A percentile compares a stretch with the other conserved stretches of the same genome.
These are phyloP conservation scores for Kuschelorhynchus macadamiae DNA, from an alignment of 2,888 invertebrate genomes.

Conservation along the genomic window DNA sequence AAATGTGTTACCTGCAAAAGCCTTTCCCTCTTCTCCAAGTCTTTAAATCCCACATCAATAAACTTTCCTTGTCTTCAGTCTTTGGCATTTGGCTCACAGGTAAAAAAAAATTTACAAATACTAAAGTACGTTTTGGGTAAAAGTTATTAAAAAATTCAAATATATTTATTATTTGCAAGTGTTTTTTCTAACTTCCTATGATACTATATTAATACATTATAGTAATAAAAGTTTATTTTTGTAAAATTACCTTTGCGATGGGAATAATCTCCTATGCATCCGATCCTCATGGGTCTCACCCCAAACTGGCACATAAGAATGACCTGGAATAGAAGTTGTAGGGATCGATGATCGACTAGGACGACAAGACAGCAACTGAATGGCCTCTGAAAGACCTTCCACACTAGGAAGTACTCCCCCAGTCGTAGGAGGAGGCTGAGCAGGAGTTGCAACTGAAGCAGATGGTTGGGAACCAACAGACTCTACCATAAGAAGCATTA, in stretches of 20 bases:
- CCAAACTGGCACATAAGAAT: conserved; percentile 62
- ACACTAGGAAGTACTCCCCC: conserved; percentile 71
- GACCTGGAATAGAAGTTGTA: conserved; percentile 57
- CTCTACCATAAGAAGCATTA: conserved; percentile 20
- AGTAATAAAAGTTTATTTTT: too few species aligned
- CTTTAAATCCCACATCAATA: too few species aligned
- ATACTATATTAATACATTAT: too few species aligned
- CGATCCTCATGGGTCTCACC: conserved; percentile 66
- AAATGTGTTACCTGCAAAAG: too few species aligned
- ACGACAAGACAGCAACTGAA: conserved; percentile 75
- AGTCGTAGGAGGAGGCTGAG: conserved; percentile 52
- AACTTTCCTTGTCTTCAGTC: too few species aligned
- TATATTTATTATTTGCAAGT: too few species aligned
- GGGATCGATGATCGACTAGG: conserved; percentile 65
- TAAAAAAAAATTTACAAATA: too few species aligned
- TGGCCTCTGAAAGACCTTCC: conserved; percentile 78
- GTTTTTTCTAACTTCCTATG: too few species aligned
- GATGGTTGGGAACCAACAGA: conserved; percentile 46
- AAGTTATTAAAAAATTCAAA: too few species aligned
- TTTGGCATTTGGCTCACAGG: too few species aligned
- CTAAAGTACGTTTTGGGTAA: too few species aligned
- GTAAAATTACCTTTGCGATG: conserved; percentile 64
- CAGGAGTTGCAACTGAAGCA: conserved; percentile 6
- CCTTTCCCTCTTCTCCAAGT: too few species aligned
- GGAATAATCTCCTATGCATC: conserved; percentile 65